Conservation (phyloP, 2,888 invertebrate species). For the Acholoe squamosa region DNA sequence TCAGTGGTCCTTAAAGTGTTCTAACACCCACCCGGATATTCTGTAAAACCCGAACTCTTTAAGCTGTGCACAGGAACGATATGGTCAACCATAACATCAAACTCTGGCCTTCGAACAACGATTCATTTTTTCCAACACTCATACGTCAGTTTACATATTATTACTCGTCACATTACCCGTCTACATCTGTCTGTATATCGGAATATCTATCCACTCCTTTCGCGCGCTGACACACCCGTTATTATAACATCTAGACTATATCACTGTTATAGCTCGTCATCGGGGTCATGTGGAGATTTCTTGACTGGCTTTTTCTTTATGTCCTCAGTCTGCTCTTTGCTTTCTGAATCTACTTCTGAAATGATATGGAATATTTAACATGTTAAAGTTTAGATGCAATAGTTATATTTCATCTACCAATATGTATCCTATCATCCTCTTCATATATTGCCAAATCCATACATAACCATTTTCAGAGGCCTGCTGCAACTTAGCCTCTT, state of each 20-base stretch:
- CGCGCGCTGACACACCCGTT: background rate
- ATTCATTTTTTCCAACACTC: background rate
- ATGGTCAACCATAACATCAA: background rate
- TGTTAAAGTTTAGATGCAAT: too few relatives aligned
- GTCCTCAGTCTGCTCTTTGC: background rate
- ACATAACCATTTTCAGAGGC: too few relatives aligned
- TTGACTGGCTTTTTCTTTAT: background rate
- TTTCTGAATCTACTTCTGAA: background rate
- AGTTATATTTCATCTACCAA: too few relatives aligned
- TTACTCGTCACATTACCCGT: too few relatives aligned
- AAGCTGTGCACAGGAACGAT: background rate
- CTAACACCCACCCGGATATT: too few relatives aligned
- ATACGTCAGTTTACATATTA: background rate
- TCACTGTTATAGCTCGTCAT: slow-evolving; percentile 62
- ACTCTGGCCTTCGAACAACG: background rate
- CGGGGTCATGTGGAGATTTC: slow-evolving; percentile 60
- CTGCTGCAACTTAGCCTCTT: background rate
- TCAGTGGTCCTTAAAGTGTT: too few relatives aligned
- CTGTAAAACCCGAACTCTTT: too few relatives aligned
- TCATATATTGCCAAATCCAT: too few relatives aligned
- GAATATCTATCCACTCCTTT: background rate
- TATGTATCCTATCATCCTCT: too few relatives aligned
- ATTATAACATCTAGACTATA: background rate
- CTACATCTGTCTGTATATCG: background rate
- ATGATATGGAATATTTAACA: background rate